Percentiles rank a stretch among this genome's conserved stretches.
Conservation (phyloP, 2,888 invertebrate species). For the Caenorhabditis sp. region DNA sequence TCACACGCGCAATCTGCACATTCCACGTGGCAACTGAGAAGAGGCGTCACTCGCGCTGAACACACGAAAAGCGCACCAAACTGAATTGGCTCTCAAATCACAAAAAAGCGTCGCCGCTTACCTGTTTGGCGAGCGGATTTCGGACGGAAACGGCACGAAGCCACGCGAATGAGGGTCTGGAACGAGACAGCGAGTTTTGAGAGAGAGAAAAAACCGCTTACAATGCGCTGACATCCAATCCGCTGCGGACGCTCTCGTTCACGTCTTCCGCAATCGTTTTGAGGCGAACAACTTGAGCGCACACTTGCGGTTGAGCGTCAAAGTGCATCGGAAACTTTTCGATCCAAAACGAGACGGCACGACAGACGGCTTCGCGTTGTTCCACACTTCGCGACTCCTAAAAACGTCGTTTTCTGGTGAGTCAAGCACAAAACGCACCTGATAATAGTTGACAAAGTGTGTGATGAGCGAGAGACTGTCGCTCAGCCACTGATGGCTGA, state of each 20-base stretch:
- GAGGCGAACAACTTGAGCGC: constrained; percentile 66
- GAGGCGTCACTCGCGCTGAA: constrained; percentile 3
- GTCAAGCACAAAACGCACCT: constrained; percentile 64
- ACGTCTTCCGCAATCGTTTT: constrained; percentile 62
- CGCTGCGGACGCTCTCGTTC: constrained; percentile 58
- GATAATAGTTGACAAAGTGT: constrained; percentile 71
- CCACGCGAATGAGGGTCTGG: constrained; percentile 83
- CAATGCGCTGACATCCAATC: constrained; percentile 81
- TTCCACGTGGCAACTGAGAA: not conserved
- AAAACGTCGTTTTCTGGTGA: too few species aligned
- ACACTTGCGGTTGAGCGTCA: constrained; percentile 81
- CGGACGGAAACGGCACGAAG: constrained; percentile 82
- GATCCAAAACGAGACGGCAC: constrained; percentile 82
- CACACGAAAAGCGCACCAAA: constrained; percentile 3
- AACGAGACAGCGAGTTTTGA: constrained; percentile 7
- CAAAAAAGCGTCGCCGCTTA: too few species aligned
- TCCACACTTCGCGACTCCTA: constrained; percentile 56
- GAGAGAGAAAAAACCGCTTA: constrained; percentile 74
- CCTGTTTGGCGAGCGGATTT: constrained; percentile 80
- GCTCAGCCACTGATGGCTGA: constrained; percentile 81
- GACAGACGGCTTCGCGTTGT: constrained; percentile 66
- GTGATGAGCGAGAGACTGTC: constrained; percentile 80
- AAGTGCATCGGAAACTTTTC: constrained; percentile 82
- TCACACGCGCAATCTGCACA: not conserved
- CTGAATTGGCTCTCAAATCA: not conserved